A percentile compares a stretch with the other conserved stretches of the same genome.
Conservation (phyloP, 1,140 invertebrate species). For the Drosophila hydei region DNA sequence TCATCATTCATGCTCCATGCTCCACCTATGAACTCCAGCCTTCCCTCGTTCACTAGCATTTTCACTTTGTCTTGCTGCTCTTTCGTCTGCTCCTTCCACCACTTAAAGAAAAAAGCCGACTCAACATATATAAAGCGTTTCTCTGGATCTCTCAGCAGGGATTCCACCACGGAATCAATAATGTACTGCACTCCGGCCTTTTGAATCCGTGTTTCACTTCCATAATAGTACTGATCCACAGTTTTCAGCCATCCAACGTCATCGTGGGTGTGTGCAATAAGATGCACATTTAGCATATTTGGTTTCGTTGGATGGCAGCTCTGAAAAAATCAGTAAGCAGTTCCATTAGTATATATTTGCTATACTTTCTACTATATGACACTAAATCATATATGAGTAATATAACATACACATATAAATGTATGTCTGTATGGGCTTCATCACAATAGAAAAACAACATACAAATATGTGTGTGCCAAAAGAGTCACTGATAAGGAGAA, state of each 20-base stretch:
- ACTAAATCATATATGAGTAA: neutral
- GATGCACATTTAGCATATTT: conserved; percentile 89
- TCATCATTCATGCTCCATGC: conserved; percentile 98
- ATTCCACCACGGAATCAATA: conserved; percentile 93
- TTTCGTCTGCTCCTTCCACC: conserved; percentile 93
- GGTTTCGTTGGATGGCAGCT: conserved; percentile 63
- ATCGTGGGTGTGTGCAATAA: conserved; percentile 93
- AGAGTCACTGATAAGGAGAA: too few relatives aligned
- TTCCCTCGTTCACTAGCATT: conserved; percentile 89
- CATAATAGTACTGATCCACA: conserved; percentile 89
- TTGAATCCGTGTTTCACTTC: conserved; percentile 88
- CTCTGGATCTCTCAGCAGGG: conserved; percentile 89
- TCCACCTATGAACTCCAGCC: conserved; percentile 94
- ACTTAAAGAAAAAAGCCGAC: conserved; percentile 96
- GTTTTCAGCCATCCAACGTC: conserved; percentile 98
- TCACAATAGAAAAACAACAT: neutral
- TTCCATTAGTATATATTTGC: too few relatives aligned
- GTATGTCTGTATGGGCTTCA: neutral
- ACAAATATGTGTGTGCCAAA: too few relatives aligned
- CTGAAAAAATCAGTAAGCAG: conserved; percentile 36
- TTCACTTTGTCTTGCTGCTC: conserved; percentile 86
- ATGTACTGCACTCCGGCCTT: conserved; percentile 95
- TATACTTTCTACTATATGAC: neutral
- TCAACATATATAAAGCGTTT: conserved; percentile 90
- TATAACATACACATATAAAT: neutral